Percentiles rank a stretch among this genome's conserved stretches.
Evolutionary conservation across 2,888 invertebrate species (phyloP).

Genomic region (Hypena proboscidalis): DNA sequence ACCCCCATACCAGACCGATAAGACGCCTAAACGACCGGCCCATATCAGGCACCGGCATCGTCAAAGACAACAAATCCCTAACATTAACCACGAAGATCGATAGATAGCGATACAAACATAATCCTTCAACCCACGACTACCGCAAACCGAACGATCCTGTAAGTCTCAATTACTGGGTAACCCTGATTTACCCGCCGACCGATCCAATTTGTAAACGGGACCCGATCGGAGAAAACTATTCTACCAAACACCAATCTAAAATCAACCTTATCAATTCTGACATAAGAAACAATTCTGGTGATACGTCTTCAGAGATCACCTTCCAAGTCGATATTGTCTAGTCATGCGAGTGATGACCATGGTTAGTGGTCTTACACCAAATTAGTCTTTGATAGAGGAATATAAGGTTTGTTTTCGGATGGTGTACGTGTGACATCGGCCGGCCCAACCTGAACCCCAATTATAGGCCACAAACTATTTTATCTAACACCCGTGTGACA

Average conservation of each 20-base stretch:
- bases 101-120: conserved; percentile 73
- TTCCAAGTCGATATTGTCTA: conserved; percentile 81
- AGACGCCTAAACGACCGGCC: conserved; percentile 1
- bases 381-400: conserved; percentile 46
- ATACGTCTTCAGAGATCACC: conserved; percentile 54
- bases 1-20: neutral
- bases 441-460: conserved; percentile 71
- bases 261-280: conserved; percentile 27
- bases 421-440: conserved; percentile 38
- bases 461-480: conserved; percentile 85
- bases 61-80: conserved; percentile 44
- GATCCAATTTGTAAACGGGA: conserved; percentile 82
- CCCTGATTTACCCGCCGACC: conserved; percentile 82
- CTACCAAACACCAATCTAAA: conserved; percentile 38
- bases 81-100: conserved; percentile 63
- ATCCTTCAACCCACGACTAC: conserved; percentile 77
- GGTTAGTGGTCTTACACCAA: conserved; percentile 45
- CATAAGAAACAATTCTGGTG: conserved; percentile 21
- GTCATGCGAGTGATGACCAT: conserved; percentile 84
- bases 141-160: conserved; percentile 78
- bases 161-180: conserved; percentile 84
- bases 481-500: conserved; percentile 83
- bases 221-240: conserved; percentile 78
- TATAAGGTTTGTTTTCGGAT: conserved; percentile 49
- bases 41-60: conserved; percentile 28